These are phyloP conservation scores for Strigamia transsilvanica DNA, from an alignment of 2,888 invertebrate species.

Conservation along the genomic window DNA sequence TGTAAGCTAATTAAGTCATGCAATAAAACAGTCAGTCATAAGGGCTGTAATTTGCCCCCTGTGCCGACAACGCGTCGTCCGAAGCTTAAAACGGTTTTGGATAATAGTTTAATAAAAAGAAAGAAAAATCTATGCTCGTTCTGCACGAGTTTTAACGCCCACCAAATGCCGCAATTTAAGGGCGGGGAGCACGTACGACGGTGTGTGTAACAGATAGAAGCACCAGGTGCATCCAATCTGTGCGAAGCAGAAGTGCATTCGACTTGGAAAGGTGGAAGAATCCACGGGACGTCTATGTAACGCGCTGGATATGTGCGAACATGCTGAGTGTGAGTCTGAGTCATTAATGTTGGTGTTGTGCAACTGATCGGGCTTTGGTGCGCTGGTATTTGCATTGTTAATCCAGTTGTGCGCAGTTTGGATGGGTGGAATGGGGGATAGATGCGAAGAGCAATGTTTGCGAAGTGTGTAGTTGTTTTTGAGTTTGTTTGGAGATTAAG, in stretches of 20 bases:
- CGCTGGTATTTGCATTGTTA: background rate
- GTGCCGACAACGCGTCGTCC: background rate
- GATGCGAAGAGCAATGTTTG: background rate
- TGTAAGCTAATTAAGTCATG: conserved; percentile 40
- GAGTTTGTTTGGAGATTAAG: conserved; percentile 2
- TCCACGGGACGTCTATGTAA: no score
- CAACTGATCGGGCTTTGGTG: background rate
- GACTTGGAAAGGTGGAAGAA: no score
- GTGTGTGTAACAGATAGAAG: background rate
- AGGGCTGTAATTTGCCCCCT: conserved; percentile 27
- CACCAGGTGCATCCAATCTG: no score
- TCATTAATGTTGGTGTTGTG: background rate
- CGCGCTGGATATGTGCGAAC: no score
- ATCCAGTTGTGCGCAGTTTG: background rate
- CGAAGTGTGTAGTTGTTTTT: background rate
- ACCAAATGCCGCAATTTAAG: background rate
- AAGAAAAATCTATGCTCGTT: background rate
- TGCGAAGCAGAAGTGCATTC: no score
- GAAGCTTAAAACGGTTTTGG: background rate
- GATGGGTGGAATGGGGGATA: background rate
- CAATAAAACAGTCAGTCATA: conserved; percentile 30
- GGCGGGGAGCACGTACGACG: no score
- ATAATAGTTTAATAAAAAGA: background rate
- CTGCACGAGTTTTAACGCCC: conserved; percentile 12
- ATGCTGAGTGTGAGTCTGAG: no score